These are phyloP conservation scores for Coregonus suidteri DNA, from an alignment of 2,797 vertebrate species.

Conservation along the genomic window DNA sequence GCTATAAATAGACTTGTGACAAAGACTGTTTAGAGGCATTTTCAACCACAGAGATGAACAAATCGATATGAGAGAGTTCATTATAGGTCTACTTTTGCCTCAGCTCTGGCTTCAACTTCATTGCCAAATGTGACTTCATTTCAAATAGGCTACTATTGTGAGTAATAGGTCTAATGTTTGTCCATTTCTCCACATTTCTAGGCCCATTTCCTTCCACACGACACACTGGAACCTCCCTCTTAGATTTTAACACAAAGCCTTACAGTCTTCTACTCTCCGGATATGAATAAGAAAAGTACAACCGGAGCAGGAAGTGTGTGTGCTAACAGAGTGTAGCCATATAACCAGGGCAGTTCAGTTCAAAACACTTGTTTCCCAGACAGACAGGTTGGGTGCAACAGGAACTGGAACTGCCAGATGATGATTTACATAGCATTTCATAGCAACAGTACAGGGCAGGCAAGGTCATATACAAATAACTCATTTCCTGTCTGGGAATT, in stretches of 20 bases:
- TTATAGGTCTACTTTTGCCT: neutral
- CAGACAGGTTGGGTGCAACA: slow-evolving; percentile 36
- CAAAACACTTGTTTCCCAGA: slow-evolving; percentile 3
- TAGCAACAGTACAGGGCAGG: slow-evolving; percentile 19
- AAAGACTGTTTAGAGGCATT: neutral
- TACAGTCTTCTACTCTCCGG: slow-evolving; percentile 54
- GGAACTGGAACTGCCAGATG: slow-evolving; percentile 40
- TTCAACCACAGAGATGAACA: neutral
- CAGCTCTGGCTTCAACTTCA: neutral
- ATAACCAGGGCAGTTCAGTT: slow-evolving; percentile 34
- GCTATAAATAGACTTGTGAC: neutral
- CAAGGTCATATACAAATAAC: slow-evolving; percentile 29
- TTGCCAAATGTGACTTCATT: neutral
- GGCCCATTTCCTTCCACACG: neutral
- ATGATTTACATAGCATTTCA: slow-evolving; percentile 35
- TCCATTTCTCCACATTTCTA: neutral
- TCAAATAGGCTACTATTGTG: neutral
- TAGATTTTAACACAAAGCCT: neutral
- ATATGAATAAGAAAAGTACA: slow-evolving; percentile 68
- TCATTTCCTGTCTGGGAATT: slow-evolving; percentile 30
- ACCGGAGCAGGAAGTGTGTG: slow-evolving; percentile 68
- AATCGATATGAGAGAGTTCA: neutral
- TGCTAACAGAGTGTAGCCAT: slow-evolving; percentile 38
- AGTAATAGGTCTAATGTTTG: neutral
- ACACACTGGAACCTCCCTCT: neutral